Evolutionary conservation across 2,797 vertebrate species (phyloP).

Genomic region (Smutsia gigantea): DNA sequence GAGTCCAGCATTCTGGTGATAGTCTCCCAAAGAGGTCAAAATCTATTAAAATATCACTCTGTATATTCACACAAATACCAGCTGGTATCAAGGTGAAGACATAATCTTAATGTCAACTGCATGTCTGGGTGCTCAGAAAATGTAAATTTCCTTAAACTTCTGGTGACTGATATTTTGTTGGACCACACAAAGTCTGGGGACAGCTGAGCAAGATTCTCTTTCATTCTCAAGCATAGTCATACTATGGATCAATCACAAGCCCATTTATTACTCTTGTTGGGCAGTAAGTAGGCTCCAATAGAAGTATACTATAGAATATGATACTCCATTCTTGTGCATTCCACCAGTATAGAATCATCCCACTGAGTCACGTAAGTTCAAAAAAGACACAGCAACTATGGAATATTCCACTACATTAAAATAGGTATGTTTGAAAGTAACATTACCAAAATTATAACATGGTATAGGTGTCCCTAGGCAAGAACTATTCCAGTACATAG

Average conservation of each 20-base stretch:
- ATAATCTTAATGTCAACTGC: background rate
- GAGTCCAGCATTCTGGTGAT: background rate
- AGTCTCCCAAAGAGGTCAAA: background rate
- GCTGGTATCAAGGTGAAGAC: background rate
- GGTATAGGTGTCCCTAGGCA: background rate
- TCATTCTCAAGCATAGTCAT: background rate
- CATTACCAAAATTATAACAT: background rate
- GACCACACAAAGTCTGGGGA: background rate
- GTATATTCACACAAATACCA: background rate
- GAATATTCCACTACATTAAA: background rate
- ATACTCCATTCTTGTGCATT: background rate
- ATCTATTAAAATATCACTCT: background rate
- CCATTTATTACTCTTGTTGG: background rate
- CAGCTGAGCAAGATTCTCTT: background rate
- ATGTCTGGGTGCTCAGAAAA: background rate
- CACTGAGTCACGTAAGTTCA: background rate
- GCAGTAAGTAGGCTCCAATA: background rate
- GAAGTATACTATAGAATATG: background rate
- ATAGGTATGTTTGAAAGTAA: background rate
- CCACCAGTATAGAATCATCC: background rate
- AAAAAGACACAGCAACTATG: background rate
- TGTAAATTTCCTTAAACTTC: background rate
- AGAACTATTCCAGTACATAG: background rate
- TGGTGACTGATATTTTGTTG: background rate
- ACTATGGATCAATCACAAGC: background rate